Evolutionary conservation across 2,888 invertebrate genomes (phyloP), one percentile per base, ranked within the genome.

Genomic region (Protonemura montana): DNA sequence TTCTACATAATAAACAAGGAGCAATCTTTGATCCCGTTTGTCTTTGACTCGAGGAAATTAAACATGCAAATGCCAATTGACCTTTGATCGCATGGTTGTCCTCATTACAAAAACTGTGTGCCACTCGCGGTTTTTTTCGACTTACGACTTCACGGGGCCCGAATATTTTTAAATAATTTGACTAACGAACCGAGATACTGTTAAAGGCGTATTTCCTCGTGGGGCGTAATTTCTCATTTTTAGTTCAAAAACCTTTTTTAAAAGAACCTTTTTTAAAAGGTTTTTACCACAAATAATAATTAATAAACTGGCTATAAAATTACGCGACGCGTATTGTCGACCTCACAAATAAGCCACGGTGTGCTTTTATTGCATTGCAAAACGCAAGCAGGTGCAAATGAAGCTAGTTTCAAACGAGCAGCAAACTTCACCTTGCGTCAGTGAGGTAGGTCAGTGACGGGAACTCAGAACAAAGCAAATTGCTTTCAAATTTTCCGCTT

Each of bases 41-140:
- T 59, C 59, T 59, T 59, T 59, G 13, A 59, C 16, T 59, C 59
- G 3, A 59, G 59, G 59, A 59, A 59, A 59, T 59, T 59, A 59
- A 59, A 59, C 59, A 59, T 59, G 59, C 59, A 59, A 59, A 59
- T 59, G 59, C 13, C 59, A 59, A 59, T 59, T 59, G 59, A 59
- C 59, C 59, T 59, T 59, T 59, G 59, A 59, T 7, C 59, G 59
- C 59, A 13, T 59, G 59, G 59, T 59, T 59, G 59, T 59, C 59
- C 59, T 59, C 59, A 59, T 59, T 59, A 59, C 13, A 59, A 59
- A 59, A 59, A 59, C 59, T 59, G 59, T 59, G 59, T 59, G 59
- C 59, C 1, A 13, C 59, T 59, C 16, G 59, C 13, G 41, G 5
- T 3, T 59, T 59, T 59, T 59, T 59, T 59, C 16, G 13, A 10